Percentiles rank a stretch among this genome's conserved stretches.
Conservation (phyloP, 2,113 vertebrate species). For the Hippoglossus stenolepis region DNA sequence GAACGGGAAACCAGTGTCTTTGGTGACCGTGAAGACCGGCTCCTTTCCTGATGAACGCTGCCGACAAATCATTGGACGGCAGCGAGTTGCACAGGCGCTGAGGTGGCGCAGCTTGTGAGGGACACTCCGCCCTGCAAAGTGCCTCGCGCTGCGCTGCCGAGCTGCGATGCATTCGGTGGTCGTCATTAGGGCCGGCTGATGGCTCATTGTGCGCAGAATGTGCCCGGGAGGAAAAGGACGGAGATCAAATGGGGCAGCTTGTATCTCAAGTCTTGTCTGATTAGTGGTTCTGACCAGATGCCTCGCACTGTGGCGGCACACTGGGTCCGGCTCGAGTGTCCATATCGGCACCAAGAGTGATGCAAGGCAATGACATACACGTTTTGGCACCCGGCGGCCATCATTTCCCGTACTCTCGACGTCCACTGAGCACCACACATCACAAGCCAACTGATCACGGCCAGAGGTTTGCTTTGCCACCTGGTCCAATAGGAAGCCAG, state of each 20-base stretch:
- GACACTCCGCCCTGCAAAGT: constrained; percentile 34
- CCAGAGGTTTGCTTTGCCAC: constrained; percentile 21
- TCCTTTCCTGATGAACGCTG: constrained; percentile 37
- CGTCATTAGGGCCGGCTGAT: constrained; percentile 62
- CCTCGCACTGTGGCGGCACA: constrained; percentile 17
- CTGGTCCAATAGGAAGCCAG: constrained; percentile 8
- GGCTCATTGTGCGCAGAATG: constrained; percentile 52
- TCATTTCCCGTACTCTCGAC: constrained; percentile 46
- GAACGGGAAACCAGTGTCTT: constrained; percentile 62
- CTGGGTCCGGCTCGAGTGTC: constrained; percentile 25
- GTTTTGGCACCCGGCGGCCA: constrained; percentile 30
- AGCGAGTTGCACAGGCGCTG: constrained; percentile 29
- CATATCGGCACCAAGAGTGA: constrained; percentile 48
- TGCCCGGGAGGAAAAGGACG: constrained; percentile 53
- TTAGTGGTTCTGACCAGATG: constrained; percentile 57
- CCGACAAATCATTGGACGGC: constrained; percentile 36
- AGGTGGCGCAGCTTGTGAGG: constrained; percentile 5
- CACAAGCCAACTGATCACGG: constrained; percentile 15
- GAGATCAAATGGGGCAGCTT: constrained; percentile 66
- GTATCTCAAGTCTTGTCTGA: constrained; percentile 61
- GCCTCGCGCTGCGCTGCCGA: constrained; percentile 27
- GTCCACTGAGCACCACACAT: constrained; percentile 7
- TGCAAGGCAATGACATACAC: constrained; percentile 57
- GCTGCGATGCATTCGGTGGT: constrained; percentile 52
- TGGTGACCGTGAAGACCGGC: constrained; percentile 31